Evolutionary conservation across 2,113 vertebrate genomes (phyloP).

Genomic region (Irena cyanogastra): DNA sequence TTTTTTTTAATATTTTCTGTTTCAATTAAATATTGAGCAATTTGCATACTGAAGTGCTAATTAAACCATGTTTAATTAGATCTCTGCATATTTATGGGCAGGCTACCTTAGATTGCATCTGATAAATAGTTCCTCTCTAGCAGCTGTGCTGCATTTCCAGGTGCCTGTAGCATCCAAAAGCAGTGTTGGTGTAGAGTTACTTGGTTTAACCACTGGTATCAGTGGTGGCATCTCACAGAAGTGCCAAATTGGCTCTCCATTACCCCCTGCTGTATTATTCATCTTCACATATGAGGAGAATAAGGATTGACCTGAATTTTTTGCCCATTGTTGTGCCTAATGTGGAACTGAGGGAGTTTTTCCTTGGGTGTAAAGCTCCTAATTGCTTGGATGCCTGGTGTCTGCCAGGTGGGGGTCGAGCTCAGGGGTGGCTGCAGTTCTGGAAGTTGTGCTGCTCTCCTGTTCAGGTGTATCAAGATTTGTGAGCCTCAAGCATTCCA

Average conservation of each 20-base stretch:
- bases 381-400: neutral
- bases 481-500: neutral
- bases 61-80: neutral
- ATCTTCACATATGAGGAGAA: neutral
- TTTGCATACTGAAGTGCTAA: neutral
- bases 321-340: neutral
- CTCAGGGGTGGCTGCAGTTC: neutral
- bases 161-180: neutral
- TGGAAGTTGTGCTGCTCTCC: neutral
- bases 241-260: neutral
- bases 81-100: neutral
- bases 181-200: neutral
- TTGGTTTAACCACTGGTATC: neutral
- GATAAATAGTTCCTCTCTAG: neutral
- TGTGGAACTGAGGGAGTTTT: neutral
- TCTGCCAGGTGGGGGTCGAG: fast-evolving
- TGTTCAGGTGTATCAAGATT: neutral
- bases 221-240: neutral
- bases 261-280: neutral
- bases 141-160: neutral
- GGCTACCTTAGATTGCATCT: neutral
- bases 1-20: neutral
- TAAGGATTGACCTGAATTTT: neutral
- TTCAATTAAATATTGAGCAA: neutral
- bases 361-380: neutral